These are phyloP conservation scores for Octomys mimax DNA, from an alignment of 2,797 vertebrate genomes.

Conservation along the genomic window DNA sequence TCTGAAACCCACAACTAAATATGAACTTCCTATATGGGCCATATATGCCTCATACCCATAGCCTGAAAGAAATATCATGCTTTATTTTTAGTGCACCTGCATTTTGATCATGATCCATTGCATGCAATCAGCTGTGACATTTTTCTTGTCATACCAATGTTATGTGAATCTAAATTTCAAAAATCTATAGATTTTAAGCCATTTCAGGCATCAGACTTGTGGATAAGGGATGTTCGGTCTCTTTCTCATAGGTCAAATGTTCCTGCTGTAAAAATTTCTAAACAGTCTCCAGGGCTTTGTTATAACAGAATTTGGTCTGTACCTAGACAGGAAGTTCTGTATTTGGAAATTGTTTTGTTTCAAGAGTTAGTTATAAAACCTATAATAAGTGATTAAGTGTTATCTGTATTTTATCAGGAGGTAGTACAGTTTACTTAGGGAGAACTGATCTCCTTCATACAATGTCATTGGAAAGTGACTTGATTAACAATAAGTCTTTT, in stretches of 20 bases:
- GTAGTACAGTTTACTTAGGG: constrained; percentile 58
- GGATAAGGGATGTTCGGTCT: not conserved
- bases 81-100: not conserved
- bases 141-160: not conserved
- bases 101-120: not conserved
- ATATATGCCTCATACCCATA: not conserved
- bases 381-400: constrained; percentile 16
- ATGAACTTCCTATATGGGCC: not conserved
- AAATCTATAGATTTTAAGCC: not conserved
- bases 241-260: not conserved
- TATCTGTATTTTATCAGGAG: constrained; percentile 38
- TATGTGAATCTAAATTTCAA: not conserved
- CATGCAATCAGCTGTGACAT: not conserved
- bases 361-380: constrained; percentile 27
- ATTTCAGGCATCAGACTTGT: not conserved
- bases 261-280: not conserved
- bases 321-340: not conserved
- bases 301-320: constrained; percentile 33
- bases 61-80: not conserved
- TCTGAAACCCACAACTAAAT: not conserved
- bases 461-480: constrained; percentile 52
- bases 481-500: constrained; percentile 25
- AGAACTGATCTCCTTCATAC: constrained; percentile 21
- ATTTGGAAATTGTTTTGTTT: constrained; percentile 58
- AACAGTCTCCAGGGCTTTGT: constrained; percentile 1